These are phyloP conservation scores for Morpho achilles DNA, from an alignment of 2,888 invertebrate genomes.

Conservation along the genomic window DNA sequence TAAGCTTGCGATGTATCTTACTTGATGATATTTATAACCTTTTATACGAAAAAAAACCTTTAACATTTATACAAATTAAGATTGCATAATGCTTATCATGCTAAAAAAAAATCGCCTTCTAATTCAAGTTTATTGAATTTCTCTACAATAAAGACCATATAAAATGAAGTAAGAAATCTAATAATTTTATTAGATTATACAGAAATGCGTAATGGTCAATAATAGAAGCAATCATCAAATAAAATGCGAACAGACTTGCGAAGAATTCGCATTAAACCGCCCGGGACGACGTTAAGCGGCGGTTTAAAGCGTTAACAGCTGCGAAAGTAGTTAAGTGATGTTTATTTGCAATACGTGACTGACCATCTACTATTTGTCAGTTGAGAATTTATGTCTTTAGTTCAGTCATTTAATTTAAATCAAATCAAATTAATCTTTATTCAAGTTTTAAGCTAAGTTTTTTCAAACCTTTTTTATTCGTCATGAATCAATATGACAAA, in stretches of 20 bases:
- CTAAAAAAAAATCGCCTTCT: too few relatives aligned
- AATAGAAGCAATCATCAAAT: slow-evolving; percentile 8
- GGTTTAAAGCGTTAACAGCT: slow-evolving; percentile 31
- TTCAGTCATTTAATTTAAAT: too few relatives aligned
- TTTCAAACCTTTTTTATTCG: too few relatives aligned
- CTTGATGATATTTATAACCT: too few relatives aligned
- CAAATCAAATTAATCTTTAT: too few relatives aligned
- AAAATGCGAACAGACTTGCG: slow-evolving; percentile 24
- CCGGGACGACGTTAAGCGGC: slow-evolving; percentile 21
- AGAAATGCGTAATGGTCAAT: slow-evolving; percentile 13
- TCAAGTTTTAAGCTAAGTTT: too few relatives aligned
- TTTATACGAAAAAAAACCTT: too few relatives aligned
- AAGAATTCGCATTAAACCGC: slow-evolving; percentile 30
- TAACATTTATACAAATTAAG: too few relatives aligned
- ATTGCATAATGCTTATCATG: too few relatives aligned
- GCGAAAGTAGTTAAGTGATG: slow-evolving; percentile 53
- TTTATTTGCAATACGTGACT: slow-evolving; percentile 56
- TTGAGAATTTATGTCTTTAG: slow-evolving; percentile 18
- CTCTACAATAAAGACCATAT: background rate
- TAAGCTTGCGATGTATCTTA: too few relatives aligned
- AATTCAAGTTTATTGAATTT: background rate
- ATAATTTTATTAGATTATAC: background rate
- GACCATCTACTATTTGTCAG: slow-evolving; percentile 36
- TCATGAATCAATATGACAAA: too few relatives aligned
- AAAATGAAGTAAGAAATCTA: background rate